Conservation (phyloP, 2,113 vertebrate species). For the Fregata magnificens region DNA sequence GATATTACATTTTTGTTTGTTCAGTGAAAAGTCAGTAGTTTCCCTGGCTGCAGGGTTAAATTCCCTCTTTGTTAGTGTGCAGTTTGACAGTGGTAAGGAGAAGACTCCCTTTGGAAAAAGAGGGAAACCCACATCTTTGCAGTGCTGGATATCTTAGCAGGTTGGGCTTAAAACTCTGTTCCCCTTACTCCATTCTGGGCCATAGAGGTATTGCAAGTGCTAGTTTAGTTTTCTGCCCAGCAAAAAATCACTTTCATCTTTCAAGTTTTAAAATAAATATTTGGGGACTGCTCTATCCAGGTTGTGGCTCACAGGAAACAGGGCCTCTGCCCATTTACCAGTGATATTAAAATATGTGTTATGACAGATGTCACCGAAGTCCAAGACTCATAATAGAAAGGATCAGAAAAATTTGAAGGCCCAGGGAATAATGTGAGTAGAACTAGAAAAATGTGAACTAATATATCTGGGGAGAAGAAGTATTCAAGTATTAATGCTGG, state of each 20-base stretch:
- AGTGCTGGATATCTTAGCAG: neutral
- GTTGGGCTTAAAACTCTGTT: neutral
- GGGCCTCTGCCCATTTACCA: neutral
- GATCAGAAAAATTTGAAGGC: neutral
- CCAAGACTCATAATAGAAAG: neutral
- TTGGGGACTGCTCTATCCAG: neutral
- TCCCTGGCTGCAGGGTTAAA: neutral
- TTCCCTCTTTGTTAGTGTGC: neutral
- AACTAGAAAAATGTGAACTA: neutral
- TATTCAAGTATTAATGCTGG: constrained; percentile 4
- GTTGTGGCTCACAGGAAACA: neutral
- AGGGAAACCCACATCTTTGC: neutral
- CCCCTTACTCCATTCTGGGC: neutral
- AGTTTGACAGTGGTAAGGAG: neutral
- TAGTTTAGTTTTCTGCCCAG: neutral
- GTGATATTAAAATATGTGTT: neutral
- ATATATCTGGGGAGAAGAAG: neutral
- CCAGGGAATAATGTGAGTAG: neutral
- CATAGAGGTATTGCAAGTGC: neutral
- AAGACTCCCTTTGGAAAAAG: neutral
- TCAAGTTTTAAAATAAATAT: neutral
- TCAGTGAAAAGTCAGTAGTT: neutral
- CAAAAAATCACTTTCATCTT: neutral
- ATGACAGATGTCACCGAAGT: neutral
- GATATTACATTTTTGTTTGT: constrained; percentile 32